Evolutionary conservation across 2,888 invertebrate genomes (phyloP).

Genomic region (Platerodrilus igneus): DNA sequence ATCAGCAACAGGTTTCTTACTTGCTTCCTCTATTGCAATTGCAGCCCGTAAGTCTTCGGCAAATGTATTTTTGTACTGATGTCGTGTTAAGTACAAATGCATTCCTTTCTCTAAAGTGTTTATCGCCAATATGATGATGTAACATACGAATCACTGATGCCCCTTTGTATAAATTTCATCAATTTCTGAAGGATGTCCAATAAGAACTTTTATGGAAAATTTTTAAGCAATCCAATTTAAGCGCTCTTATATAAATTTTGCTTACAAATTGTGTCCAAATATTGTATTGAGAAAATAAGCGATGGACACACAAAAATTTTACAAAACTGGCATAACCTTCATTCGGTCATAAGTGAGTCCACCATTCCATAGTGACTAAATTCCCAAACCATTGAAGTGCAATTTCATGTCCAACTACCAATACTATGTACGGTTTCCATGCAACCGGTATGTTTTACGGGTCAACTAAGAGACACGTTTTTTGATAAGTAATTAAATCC

Average conservation of each 20-base stretch:
- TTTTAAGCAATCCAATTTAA: constrained; percentile 81
- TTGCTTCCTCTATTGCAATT: constrained; percentile 79
- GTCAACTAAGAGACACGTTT: constrained; percentile 86
- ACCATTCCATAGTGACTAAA: constrained; percentile 97
- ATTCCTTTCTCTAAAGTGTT: constrained; percentile 89
- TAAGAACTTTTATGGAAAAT: constrained; percentile 93
- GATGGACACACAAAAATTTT: constrained; percentile 88
- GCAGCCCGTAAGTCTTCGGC: constrained; percentile 92
- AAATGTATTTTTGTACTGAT: constrained; percentile 84
- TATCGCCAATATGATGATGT: constrained; percentile 86
- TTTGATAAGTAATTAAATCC: constrained; percentile 87
- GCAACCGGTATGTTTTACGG: constrained; percentile 82
- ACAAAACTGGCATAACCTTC: constrained; percentile 87
- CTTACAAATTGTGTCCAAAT: constrained; percentile 96
- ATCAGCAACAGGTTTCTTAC: constrained; percentile 80
- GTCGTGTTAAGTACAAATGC: constrained; percentile 79
- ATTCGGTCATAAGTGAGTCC: constrained; percentile 94
- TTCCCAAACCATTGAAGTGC: constrained; percentile 99
- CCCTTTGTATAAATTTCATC: constrained; percentile 95
- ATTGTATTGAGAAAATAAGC: constrained; percentile 89
- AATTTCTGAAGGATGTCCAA: constrained; percentile 89
- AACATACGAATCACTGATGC: constrained; percentile 93
- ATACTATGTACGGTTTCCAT: constrained; percentile 77
- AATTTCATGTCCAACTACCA: constrained; percentile 86
- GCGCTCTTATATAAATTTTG: constrained; percentile 78